Evolutionary conservation across 2,113 vertebrate genomes (phyloP), one percentile per base, ranked within the genome.

Genomic region (Nasalis larvatus): DNA sequence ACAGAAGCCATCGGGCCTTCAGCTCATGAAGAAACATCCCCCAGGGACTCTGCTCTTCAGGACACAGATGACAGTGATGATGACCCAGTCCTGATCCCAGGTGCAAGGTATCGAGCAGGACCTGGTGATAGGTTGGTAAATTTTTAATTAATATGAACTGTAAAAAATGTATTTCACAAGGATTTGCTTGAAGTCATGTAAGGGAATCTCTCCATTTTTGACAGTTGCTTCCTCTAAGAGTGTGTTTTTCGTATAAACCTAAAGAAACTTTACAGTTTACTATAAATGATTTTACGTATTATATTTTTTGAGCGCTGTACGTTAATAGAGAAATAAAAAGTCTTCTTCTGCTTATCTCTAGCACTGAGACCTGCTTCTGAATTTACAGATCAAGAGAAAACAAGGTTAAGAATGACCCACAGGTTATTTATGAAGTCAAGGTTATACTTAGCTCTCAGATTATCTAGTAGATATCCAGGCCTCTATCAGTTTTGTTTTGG

Each of bases 61-160:
- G 99, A 99, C 97, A 99, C 99, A 0, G 99, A 99, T 9, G 99
- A 99, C 98, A 99, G 99, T 32, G 99, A 99, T 1, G 99, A 99
- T 10, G 99, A 99, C 92, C 99, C 99, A 0, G 99, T 99, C 73
- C 99, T 99, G 17, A 99, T 99, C 97, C 99, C 99, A 0, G 99
- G 99, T 0, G 98, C 99, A 21, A 98, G 99, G 98, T 99, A 99
- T 71, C 99, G 99, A 98, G 99, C 99, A 85, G 99, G 98, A 96
- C 99, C 99, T 86, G 99, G 99, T 16, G 99, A 99, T 97, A 99
- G 99, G 99, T 99, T 97, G 94, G 99, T 97, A 82, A 73, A 11
- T 0, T 20, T 52, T 85, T 52, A 45, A 60, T 63, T 83, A 11
- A 8, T 40, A 52, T 58, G n/a, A 90, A n/a, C 52, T 84, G 11